A percentile compares a stretch with the other conserved stretches of the same genome.
phyloP scores from a whole-genome alignment of 2,113 vertebrate species.

The Thryonomys swinderianus region DNA sequence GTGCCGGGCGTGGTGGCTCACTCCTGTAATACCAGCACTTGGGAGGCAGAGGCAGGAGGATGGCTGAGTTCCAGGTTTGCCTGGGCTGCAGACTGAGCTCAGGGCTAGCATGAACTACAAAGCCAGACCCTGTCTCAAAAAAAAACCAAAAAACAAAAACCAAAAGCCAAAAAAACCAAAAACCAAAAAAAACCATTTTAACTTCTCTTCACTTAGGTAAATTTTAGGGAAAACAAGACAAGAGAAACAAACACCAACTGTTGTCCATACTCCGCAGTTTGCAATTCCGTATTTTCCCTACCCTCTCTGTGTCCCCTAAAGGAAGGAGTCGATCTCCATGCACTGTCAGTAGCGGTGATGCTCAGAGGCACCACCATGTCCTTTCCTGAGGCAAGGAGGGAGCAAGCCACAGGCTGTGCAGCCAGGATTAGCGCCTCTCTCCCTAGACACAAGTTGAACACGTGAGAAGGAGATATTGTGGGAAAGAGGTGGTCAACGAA shows the following conservation, averaged over 20 bases:
- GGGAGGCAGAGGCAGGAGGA: no score
- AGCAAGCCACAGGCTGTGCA: background rate
- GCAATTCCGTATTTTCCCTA: background rate
- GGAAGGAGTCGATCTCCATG: background rate
- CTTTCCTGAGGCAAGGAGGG: background rate
- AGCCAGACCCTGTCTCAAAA: no score
- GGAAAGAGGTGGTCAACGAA: background rate
- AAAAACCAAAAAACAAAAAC: no score
- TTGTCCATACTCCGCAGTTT: background rate
- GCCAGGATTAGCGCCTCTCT: constrained; percentile 28
- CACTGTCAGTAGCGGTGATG: background rate
- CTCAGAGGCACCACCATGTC: background rate
- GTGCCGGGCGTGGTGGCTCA: no score
- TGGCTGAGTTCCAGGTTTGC: no score
- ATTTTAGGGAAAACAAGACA: background rate
- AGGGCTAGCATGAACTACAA: no score
- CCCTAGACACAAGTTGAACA: background rate
- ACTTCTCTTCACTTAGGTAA: background rate
- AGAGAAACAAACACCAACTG: background rate
- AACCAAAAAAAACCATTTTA: no score
- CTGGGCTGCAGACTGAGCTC: no score
- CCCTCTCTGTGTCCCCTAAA: background rate
- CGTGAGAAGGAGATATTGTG: background rate
- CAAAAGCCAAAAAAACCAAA: no score
- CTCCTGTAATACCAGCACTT: no score